A percentile compares a stretch with the other conserved stretches of the same genome.
Evolutionary conservation across 2,797 vertebrate species (phyloP).

Genomic region (Rhynchonycteris naso): DNA sequence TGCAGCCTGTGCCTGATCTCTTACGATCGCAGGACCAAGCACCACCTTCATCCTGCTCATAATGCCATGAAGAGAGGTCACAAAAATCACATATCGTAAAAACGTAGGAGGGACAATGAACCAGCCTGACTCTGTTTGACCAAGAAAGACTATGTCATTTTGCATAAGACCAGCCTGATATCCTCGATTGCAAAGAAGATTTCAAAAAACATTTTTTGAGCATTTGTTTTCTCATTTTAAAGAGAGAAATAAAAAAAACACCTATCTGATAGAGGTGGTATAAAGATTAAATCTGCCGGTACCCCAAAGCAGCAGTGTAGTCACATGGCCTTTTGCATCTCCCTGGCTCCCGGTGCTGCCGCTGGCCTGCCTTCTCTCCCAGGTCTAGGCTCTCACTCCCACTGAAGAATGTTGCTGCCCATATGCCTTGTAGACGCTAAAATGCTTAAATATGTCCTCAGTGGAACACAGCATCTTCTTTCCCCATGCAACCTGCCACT

Average conservation of each 20-base stretch:
- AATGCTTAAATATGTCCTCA: background rate
- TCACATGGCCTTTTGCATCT: background rate
- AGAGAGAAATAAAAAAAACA: background rate
- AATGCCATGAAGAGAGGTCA: background rate
- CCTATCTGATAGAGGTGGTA: background rate
- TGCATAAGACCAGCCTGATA: background rate
- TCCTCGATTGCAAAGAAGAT: background rate
- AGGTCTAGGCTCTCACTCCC: background rate
- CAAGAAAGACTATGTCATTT: background rate
- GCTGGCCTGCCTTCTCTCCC: background rate
- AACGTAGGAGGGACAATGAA: background rate
- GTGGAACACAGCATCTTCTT: background rate
- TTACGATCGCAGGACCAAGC: background rate
- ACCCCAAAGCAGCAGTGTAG: background rate
- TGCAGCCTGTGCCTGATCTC: background rate
- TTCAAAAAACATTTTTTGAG: background rate
- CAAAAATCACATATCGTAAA: background rate
- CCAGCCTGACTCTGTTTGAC: background rate
- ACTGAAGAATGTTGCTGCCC: background rate
- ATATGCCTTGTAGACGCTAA: background rate
- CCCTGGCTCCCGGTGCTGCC: background rate
- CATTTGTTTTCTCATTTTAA: background rate
- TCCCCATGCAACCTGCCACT: background rate
- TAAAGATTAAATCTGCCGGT: background rate
- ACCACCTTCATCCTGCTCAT: background rate